These are phyloP conservation scores for Heliconius himera DNA, from an alignment of 1,140 invertebrate species.

Conservation along the genomic window DNA sequence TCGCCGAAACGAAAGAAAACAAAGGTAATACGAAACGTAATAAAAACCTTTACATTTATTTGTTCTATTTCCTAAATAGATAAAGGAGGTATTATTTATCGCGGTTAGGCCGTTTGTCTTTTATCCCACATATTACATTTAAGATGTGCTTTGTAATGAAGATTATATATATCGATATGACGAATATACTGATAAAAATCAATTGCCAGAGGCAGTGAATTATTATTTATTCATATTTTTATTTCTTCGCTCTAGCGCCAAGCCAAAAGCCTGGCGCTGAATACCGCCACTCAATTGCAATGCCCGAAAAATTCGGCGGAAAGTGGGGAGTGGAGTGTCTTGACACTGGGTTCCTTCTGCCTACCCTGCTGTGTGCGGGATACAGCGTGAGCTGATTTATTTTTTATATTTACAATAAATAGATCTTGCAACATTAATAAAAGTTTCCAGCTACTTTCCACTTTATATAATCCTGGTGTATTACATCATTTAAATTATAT, in stretches of 20 bases:
- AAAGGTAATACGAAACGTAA: slow-evolving; percentile 29
- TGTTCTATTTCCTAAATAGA: slow-evolving; percentile 32
- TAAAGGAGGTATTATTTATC: slow-evolving; percentile 29
- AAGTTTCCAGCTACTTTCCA: not conserved
- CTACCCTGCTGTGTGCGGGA: too few species aligned
- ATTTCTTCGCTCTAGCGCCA: too few species aligned
- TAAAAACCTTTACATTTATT: slow-evolving; percentile 34
- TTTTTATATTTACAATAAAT: too few species aligned
- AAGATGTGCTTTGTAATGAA: slow-evolving; percentile 22
- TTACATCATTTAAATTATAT: not conserved
- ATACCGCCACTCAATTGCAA: too few species aligned
- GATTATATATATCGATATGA: slow-evolving; percentile 10
- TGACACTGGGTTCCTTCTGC: too few species aligned
- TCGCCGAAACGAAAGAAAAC: slow-evolving; percentile 28
- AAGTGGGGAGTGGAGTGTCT: too few species aligned
- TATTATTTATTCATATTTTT: too few species aligned
- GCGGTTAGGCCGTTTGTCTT: slow-evolving; percentile 31
- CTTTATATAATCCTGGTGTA: not conserved
- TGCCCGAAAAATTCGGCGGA: too few species aligned
- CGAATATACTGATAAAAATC: not conserved
- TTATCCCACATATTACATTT: slow-evolving; percentile 8
- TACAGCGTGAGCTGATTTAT: too few species aligned
- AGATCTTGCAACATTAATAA: too few species aligned
- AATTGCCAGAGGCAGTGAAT: too few species aligned
- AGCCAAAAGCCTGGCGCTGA: too few species aligned